Conservation (phyloP, 2,113 vertebrate genomes). For the Zapornia atra region DNA sequence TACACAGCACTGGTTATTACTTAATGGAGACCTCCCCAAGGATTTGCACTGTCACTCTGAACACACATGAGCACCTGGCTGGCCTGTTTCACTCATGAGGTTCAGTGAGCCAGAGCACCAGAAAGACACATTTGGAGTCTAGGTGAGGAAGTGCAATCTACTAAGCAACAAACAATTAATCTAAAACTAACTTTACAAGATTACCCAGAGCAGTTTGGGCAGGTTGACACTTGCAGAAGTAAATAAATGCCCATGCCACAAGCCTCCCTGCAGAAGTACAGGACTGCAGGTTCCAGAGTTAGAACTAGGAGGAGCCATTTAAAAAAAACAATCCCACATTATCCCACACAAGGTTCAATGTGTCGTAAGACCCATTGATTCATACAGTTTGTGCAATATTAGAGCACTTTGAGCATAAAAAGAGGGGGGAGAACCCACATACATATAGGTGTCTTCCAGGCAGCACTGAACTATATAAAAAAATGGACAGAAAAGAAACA, state of each 20-base stretch:
- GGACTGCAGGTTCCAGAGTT: too few relatives aligned
- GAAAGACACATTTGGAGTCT: neutral
- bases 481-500: neutral
- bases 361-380: neutral
- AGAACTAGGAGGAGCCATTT: neutral
- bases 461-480: neutral
- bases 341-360: neutral
- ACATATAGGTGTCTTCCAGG: neutral
- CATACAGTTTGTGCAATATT: neutral
- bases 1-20: neutral
- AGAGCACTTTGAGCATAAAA: neutral
- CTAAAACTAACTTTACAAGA: neutral
- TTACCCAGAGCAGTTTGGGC: neutral
- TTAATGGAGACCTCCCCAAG: neutral
- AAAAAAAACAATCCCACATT: neutral
- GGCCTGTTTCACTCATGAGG: fast-evolving
- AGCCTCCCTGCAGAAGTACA: neutral
- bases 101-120: neutral
- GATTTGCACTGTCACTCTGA: neutral
- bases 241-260: neutral
- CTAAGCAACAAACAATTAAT: neutral
- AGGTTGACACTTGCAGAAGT: neutral
- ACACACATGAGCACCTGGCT: neutral
- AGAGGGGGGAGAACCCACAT: neutral
- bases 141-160: neutral